These are phyloP conservation scores for Alentia gelatinosa DNA, from an alignment of 2,888 invertebrate genomes.

Conservation along the genomic window DNA sequence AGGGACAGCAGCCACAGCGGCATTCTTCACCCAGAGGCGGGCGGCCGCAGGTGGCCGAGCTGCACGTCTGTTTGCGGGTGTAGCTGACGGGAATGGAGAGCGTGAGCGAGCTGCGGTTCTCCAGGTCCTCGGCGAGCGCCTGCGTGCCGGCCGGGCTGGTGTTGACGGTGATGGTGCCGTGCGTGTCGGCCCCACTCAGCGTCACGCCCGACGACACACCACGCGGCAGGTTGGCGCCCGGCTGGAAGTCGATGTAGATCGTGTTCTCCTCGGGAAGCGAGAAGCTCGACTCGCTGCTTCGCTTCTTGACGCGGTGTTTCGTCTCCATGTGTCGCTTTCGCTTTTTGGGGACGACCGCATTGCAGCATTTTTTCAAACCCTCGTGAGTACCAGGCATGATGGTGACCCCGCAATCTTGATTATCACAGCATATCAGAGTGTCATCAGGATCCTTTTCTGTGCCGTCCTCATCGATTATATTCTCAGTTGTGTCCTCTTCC, in stretches of 20 bases:
- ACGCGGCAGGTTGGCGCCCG: conserved; percentile 66
- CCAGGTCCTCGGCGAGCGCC: not conserved
- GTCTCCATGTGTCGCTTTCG: conserved; percentile 76
- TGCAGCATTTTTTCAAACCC: conserved; percentile 74
- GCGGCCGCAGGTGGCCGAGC: not conserved
- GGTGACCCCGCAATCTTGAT: conserved; percentile 71
- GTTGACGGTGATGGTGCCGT: conserved; percentile 35
- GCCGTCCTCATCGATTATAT: conserved; percentile 22
- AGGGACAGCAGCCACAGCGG: not conserved
- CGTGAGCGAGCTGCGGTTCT: conserved; percentile 49
- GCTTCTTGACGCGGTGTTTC: conserved; percentile 61
- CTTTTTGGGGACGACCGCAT: conserved; percentile 76
- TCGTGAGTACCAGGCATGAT: conserved; percentile 72
- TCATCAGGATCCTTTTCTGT: not conserved
- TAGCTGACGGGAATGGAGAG: conserved; percentile 69
- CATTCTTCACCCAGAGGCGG: not conserved
- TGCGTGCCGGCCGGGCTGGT: conserved; percentile 64
- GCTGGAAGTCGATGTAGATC: conserved; percentile 71
- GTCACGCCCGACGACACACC: conserved; percentile 57
- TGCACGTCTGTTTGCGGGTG: not conserved
- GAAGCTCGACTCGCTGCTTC: not conserved
- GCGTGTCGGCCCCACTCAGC: not conserved
- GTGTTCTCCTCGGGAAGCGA: conserved; percentile 57
- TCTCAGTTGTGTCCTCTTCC: not conserved
- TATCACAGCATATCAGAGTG: conserved; percentile 67